Percentiles rank a stretch among this genome's conserved stretches.
These are phyloP conservation scores for Cherax destructor DNA, from an alignment of 1,140 invertebrate species.

Conservation along the genomic window DNA sequence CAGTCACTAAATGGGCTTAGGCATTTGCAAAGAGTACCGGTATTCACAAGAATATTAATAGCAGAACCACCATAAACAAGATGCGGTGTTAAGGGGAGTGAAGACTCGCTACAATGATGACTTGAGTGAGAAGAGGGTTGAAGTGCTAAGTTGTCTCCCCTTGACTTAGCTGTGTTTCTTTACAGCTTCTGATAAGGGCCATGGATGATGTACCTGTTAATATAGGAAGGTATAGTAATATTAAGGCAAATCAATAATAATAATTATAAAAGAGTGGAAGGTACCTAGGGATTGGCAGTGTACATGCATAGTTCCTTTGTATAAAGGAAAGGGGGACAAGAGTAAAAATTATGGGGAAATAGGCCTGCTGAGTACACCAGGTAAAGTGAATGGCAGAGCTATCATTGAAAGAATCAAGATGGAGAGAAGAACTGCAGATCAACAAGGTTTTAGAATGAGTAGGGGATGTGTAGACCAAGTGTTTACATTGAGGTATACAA, in stretches of 20 bases:
- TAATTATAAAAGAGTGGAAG: neutral
- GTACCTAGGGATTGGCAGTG: too few relatives aligned
- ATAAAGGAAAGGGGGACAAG: too few relatives aligned
- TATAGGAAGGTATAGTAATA: neutral
- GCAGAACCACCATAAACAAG: neutral
- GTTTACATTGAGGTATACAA: too few relatives aligned
- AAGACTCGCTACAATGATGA: neutral
- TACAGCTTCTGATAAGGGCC: conserved; percentile 32
- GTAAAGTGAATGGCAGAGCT: too few relatives aligned
- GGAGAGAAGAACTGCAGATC: too few relatives aligned
- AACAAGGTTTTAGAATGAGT: too few relatives aligned
- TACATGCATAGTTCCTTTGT: too few relatives aligned
- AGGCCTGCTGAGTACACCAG: too few relatives aligned
- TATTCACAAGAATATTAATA: neutral
- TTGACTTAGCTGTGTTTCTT: conserved; percentile 45
- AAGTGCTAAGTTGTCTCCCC: conserved; percentile 1
- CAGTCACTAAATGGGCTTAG: neutral
- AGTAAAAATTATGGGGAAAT: too few relatives aligned
- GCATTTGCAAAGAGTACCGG: neutral
- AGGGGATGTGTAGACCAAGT: too few relatives aligned
- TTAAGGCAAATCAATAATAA: neutral
- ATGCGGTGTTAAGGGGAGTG: neutral
- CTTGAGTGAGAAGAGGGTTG: neutral
- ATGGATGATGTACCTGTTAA: conserved; percentile 38
- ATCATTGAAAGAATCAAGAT: too few relatives aligned